These are phyloP conservation scores for Macroramphosus scolopax DNA, from an alignment of 2,797 vertebrate genomes.

Conservation along the genomic window DNA sequence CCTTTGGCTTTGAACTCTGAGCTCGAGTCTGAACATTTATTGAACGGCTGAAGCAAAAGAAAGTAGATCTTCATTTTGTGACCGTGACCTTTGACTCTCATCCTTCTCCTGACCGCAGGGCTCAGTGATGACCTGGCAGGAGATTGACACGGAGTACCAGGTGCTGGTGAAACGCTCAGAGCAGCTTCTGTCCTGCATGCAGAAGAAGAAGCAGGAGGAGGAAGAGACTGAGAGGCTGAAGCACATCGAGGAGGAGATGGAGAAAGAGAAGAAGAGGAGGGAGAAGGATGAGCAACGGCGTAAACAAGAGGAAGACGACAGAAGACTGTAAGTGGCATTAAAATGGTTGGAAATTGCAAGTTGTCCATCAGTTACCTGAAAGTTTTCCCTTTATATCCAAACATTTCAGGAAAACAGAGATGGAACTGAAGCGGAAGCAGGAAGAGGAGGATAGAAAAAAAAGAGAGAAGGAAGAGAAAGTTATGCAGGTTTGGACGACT, in stretches of 20 bases:
- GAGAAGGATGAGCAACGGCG: conserved; percentile 88
- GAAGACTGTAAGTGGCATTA: conserved; percentile 82
- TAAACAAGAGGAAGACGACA: conserved; percentile 90
- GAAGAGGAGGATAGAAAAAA: conserved; percentile 94
- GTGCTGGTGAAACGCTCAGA: conserved; percentile 88
- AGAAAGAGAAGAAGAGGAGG: conserved; percentile 84
- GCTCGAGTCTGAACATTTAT: neutral
- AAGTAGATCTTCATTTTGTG: conserved; percentile 2
- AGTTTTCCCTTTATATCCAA: conserved; percentile 9
- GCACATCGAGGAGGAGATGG: conserved; percentile 93
- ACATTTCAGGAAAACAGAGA: conserved; percentile 88
- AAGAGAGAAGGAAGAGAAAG: conserved; percentile 88
- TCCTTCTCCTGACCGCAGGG: conserved; percentile 63
- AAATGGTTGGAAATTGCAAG: neutral
- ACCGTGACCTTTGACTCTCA: conserved; percentile 1
- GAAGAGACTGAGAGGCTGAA: conserved; percentile 90
- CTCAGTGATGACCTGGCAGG: conserved; percentile 86
- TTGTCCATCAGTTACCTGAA: neutral
- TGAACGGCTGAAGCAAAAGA: conserved; percentile 9
- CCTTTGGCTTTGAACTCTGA: neutral
- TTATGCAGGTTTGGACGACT: conserved; percentile 81
- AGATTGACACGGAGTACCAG: conserved; percentile 91
- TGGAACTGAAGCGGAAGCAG: conserved; percentile 94
- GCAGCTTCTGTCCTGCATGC: conserved; percentile 87
- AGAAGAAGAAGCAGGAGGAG: conserved; percentile 94